These are phyloP conservation scores for Synanthedon vespiformis DNA, from an alignment of 2,888 invertebrate genomes.

Conservation along the genomic window DNA sequence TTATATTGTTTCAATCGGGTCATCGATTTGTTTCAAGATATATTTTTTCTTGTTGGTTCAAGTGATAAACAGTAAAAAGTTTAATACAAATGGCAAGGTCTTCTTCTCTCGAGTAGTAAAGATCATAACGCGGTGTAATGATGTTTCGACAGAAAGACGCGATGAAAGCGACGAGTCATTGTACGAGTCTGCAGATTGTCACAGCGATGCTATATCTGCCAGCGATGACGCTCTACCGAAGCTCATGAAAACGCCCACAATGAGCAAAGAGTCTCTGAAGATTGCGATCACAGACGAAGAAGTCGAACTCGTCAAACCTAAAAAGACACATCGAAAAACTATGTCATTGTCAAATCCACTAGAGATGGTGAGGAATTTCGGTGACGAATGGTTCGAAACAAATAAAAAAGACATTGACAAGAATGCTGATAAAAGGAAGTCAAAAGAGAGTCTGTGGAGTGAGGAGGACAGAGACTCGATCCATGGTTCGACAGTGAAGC, in stretches of 20 bases:
- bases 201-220: conserved; percentile 57
- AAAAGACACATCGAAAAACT: conserved; percentile 59
- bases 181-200: conserved; percentile 62
- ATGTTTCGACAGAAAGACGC: conserved; percentile 45
- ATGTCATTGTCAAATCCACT: conserved; percentile 63
- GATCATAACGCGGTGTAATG: neutral
- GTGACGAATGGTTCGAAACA: conserved; percentile 59
- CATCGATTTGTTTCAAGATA: conserved; percentile 20
- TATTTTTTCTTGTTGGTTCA: neutral
- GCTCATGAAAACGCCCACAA: conserved; percentile 49
- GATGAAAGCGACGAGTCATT: conserved; percentile 64
- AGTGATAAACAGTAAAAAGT: neutral
- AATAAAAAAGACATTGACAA: conserved; percentile 50
- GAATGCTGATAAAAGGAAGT: conserved; percentile 53
- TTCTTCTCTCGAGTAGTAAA: no score
- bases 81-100: neutral
- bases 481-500: conserved; percentile 43
- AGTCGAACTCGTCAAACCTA: conserved; percentile 34
- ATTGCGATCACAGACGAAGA: conserved; percentile 61
- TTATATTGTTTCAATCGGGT: conserved; percentile 15
- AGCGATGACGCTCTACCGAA: conserved; percentile 54
- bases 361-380: conserved; percentile 57
- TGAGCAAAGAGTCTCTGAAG: conserved; percentile 62
- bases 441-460: conserved; percentile 61
- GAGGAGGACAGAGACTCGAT: conserved; percentile 60